Evolutionary conservation across 1,140 invertebrate genomes (phyloP).

Genomic region (Drosophila micromelanica): DNA sequence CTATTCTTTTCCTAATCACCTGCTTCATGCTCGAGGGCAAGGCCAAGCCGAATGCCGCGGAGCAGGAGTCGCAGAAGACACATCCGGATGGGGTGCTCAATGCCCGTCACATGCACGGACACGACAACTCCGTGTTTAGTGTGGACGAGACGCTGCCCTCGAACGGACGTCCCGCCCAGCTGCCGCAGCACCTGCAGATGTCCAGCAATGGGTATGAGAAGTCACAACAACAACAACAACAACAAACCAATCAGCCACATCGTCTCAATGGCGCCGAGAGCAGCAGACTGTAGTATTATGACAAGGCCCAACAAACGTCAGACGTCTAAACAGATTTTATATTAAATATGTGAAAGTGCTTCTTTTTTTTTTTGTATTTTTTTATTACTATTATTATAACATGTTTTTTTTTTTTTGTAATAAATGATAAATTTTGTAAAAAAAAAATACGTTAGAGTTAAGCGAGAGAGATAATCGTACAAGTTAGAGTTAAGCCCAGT

Average conservation of each 20-base stretch:
- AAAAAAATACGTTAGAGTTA: constrained; percentile 44
- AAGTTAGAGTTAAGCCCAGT: constrained; percentile 23
- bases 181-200: constrained; percentile 79
- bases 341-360: constrained; percentile 25
- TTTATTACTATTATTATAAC: constrained; percentile 6
- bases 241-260: constrained; percentile 32
- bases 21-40: constrained; percentile 80
- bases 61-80: constrained; percentile 50
- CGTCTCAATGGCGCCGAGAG: constrained; percentile 70
- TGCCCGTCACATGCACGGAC: constrained; percentile 73
- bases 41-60: constrained; percentile 8
- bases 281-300: constrained; percentile 78
- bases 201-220: constrained; percentile 73
- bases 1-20: constrained; percentile 78
- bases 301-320: constrained; percentile 2
- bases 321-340: constrained; percentile 13
- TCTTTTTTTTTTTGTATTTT: constrained; percentile 8
- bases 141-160: constrained; percentile 69
- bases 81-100: constrained; percentile 58
- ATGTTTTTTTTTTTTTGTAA: constrained; percentile 41
- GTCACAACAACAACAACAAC: constrained; percentile 18
- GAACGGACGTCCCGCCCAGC: constrained; percentile 67
- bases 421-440: constrained; percentile 56
- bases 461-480: constrained; percentile 18
- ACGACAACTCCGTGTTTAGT: constrained; percentile 80